phyloP scores from a whole-genome alignment of 1,140 invertebrate genomes.

The Drosophila funebris region DNA sequence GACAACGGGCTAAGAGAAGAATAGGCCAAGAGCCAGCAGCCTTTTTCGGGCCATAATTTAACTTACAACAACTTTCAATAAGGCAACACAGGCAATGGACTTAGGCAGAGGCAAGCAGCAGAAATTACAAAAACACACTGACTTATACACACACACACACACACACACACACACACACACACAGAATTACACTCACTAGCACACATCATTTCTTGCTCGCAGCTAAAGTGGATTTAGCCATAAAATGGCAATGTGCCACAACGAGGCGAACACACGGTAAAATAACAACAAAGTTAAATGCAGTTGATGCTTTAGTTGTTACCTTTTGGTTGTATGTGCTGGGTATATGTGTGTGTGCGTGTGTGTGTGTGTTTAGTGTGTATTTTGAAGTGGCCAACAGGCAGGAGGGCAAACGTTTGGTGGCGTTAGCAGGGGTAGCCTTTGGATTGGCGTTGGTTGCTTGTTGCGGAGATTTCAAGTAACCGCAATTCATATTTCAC shows the following conservation, averaged over 20 bases:
- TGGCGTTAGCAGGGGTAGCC: conserved; percentile 14
- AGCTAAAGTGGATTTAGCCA: conserved; percentile 79
- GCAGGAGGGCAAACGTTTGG: conserved; percentile 16
- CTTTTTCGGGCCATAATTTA: conserved; percentile 77
- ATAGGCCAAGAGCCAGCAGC: conserved; percentile 34
- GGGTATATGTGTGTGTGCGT: not conserved
- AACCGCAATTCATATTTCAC: conserved; percentile 82
- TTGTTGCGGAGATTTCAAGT: conserved; percentile 63
- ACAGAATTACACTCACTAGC: conserved; percentile 1
- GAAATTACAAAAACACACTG: conserved; percentile 30
- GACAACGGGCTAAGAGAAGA: not conserved
- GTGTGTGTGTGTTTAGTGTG: not conserved
- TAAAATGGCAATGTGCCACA: conserved; percentile 75
- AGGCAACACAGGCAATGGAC: conserved; percentile 52
- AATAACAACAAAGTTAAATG: conserved; percentile 78
- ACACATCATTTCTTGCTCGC: conserved; percentile 48
- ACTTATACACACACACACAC: not conserved
- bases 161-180: not conserved
- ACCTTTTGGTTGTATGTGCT: conserved; percentile 15
- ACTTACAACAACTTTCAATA: conserved; percentile 82
- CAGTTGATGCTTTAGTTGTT: conserved; percentile 77
- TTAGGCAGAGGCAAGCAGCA: conserved; percentile 20
- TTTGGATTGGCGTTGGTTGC: conserved; percentile 12
- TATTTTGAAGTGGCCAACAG: conserved; percentile 50
- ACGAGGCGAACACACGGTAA: conserved; percentile 49